phyloP scores from a whole-genome alignment of 2,113 vertebrate species.

The Electrona antarctica region DNA sequence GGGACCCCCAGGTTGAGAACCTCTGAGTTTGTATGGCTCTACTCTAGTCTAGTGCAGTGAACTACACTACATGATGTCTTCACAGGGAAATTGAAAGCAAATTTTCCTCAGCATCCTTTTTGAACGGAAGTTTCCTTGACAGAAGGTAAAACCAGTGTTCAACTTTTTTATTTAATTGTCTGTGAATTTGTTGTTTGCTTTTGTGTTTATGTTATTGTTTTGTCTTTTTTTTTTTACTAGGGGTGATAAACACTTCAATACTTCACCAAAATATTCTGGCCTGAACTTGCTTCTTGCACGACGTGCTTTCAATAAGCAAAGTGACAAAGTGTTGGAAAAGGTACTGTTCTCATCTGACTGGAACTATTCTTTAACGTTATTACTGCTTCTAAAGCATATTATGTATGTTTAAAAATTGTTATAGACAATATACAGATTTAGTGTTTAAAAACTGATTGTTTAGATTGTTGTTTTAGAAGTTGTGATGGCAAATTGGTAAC shows the following conservation, averaged over 20 bases:
- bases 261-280: conserved; percentile 45
- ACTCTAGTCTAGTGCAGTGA: too few species aligned
- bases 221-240: conserved; percentile 36
- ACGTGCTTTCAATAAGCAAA: conserved; percentile 55
- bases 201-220: neutral
- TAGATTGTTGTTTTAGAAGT: too few species aligned
- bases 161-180: too few species aligned
- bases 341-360: conserved; percentile 34
- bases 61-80: neutral
- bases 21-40: too few species aligned
- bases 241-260: conserved; percentile 65
- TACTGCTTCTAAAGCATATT: too few species aligned
- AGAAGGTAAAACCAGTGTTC: conserved; percentile 66
- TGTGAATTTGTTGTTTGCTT: too few species aligned
- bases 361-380: too few species aligned
- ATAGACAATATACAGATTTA: too few species aligned
- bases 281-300: conserved; percentile 54
- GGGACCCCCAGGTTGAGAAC: too few species aligned
- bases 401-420: too few species aligned
- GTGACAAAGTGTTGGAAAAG: conserved; percentile 28
- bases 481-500: too few species aligned
- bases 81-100: conserved; percentile 62
- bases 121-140: conserved; percentile 68
- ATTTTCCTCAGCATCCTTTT: conserved; percentile 61
- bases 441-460: too few species aligned